Conservation (phyloP, 2,888 invertebrate species). For the Polymixis lichenea region DNA sequence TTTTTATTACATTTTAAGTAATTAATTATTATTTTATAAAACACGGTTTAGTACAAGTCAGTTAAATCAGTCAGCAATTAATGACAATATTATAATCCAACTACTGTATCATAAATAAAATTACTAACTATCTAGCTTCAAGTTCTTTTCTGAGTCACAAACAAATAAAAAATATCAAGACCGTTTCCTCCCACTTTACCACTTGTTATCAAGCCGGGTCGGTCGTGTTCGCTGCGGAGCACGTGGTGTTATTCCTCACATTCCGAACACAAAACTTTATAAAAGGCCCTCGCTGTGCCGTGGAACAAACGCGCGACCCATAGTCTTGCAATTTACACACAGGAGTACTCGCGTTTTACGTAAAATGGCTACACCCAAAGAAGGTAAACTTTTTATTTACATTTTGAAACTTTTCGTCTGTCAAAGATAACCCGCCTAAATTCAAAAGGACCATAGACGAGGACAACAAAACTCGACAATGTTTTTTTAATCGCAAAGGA, state of each 20-base stretch:
- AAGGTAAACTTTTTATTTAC: conserved; percentile 81
- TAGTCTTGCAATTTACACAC: conserved; percentile 72
- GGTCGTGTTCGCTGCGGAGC: conserved; percentile 77
- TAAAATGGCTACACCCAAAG: conserved; percentile 85
- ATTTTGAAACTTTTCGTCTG: conserved; percentile 47
- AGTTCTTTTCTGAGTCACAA: not conserved
- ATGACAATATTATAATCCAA: not conserved
- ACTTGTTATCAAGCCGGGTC: conserved; percentile 81
- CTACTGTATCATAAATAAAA: not conserved
- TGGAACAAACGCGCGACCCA: conserved; percentile 78
- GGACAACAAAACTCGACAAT: not conserved
- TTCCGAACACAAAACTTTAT: conserved; percentile 82
- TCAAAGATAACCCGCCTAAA: conserved; percentile 61
- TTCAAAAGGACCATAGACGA: conserved; percentile 49
- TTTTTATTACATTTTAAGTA: not conserved
- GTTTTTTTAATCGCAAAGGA: conserved; percentile 26
- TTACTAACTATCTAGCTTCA: not conserved
- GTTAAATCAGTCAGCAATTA: not conserved
- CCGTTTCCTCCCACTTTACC: conserved; percentile 60
- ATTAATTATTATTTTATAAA: not conserved
- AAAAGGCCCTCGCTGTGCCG: conserved; percentile 80
- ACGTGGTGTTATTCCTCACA: conserved; percentile 80
- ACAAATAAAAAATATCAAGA: conserved; percentile 69
- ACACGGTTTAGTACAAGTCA: not conserved
- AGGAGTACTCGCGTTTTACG: conserved; percentile 56